Conservation (phyloP, 92 coral and sea anemone species). For the Heliopora coerulea region DNA sequence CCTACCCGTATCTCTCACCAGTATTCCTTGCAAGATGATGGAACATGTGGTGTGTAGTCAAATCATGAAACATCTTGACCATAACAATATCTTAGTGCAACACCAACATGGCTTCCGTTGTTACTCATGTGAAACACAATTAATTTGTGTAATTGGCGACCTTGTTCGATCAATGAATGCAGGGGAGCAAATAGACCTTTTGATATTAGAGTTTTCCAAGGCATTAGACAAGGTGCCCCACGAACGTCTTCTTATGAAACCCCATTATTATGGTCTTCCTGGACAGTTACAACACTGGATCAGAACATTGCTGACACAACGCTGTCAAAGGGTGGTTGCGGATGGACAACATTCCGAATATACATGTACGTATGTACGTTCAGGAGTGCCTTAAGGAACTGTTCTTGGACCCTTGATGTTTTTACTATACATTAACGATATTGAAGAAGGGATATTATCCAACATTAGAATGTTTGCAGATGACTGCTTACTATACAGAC, state of each 20-base stretch:
- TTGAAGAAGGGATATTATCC: too few species aligned
- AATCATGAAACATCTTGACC: neutral
- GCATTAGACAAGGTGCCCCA: slow-evolving; percentile 31
- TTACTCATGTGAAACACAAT: slow-evolving; percentile 29
- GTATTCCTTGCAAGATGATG: slow-evolving; percentile 8
- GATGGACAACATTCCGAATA: slow-evolving; percentile 31
- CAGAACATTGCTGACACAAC: slow-evolving; percentile 28
- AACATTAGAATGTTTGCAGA: slow-evolving; percentile 43
- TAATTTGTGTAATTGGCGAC: slow-evolving; percentile 33
- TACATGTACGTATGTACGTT: slow-evolving; percentile 37
- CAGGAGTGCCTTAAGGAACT: slow-evolving; percentile 38
- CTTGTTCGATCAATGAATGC: slow-evolving; percentile 15
- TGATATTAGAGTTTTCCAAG: neutral
- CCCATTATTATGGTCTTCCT: slow-evolving; percentile 17
- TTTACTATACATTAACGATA: neutral
- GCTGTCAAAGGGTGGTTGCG: slow-evolving; percentile 25
- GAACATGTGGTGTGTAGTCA: slow-evolving; percentile 1
- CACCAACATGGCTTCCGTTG: slow-evolving; percentile 15
- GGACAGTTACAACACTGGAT: slow-evolving; percentile 31
- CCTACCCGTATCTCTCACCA: neutral
- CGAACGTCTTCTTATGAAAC: slow-evolving; percentile 33
- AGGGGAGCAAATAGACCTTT: neutral
- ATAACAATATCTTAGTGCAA: slow-evolving; percentile 10
- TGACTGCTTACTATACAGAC: slow-evolving; percentile 23
- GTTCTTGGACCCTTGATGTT: slow-evolving; percentile 35